Evolutionary conservation across 2,113 vertebrate genomes (phyloP).

Genomic region (Pomatostomus ruficeps): DNA sequence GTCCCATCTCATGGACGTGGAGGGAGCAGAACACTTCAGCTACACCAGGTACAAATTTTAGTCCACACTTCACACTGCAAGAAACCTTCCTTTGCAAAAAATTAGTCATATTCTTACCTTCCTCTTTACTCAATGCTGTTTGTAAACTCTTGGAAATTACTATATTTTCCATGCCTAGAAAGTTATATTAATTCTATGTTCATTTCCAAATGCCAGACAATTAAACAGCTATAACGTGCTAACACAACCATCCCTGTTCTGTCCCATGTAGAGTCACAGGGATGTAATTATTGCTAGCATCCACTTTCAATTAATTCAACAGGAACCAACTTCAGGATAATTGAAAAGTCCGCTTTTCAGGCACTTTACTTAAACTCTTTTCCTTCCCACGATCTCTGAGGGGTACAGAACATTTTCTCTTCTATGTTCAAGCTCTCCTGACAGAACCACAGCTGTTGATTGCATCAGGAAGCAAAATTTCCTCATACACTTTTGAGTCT

Average conservation of each 20-base stretch:
- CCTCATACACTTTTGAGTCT: not conserved
- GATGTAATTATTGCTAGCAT: not conserved
- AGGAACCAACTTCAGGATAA: not conserved
- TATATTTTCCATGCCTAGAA: not conserved
- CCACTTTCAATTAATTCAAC: not conserved
- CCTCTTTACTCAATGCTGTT: not conserved
- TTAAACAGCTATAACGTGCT: not conserved
- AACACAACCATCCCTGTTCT: not conserved
- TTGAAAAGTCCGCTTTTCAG: not conserved
- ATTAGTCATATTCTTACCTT: not conserved
- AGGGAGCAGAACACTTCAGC: not conserved
- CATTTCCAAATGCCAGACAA: not conserved
- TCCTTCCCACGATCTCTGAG: accelerated
- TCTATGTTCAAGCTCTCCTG: not conserved
- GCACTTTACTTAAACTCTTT: not conserved
- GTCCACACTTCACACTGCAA: too few species aligned
- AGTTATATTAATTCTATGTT: not conserved
- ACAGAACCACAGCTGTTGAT: not conserved
- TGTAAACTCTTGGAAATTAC: not conserved
- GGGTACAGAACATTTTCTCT: not conserved
- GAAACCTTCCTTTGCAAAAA: not conserved
- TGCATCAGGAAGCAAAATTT: not conserved
- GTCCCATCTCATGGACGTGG: accelerated
- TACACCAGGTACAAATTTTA: accelerated
- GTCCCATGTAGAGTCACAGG: not conserved